Evolutionary conservation across 2,797 vertebrate species (phyloP), one percentile per base, ranked within the genome.

Genomic region (Hephaestus fuliginosus): DNA sequence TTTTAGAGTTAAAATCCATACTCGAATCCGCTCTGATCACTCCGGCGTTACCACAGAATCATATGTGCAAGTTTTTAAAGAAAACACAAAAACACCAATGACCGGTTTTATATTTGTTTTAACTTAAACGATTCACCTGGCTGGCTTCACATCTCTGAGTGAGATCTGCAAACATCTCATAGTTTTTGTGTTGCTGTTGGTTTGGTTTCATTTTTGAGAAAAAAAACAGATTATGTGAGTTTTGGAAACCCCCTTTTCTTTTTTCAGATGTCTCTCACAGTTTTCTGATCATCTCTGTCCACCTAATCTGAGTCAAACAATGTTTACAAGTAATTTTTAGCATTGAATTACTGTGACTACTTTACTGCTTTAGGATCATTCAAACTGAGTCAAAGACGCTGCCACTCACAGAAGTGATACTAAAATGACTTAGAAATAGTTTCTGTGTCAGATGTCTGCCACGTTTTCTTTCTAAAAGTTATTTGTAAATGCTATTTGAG

Each of bases 291-390:
- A 49, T 72, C 69, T 68, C 28, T 30, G 51, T 82, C 33, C n/a
- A 25, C 2, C 44, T 57, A 51, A 73, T 43, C 70, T 30, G 43
- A 80, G 58, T 86, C 53, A 44, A 86, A 74, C n/a, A 61, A n/a
- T 67, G 74, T 82, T 84, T 81, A 71, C 75, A 71, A 49, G 61
- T 67, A 3, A 46, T 76, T 68, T 81, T 64, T 61, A 60, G 14
- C 55, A 10, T 25, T 36, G 15, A 25, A 20, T 61, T 25, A 8
- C 6, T 58, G 55, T 57, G 11, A 73, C 49, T 66, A 33, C 39
- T 71, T 66, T 70, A 55, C n/a, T 7, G 2, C 60, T 64, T 74
- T 9, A 22, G 57, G 20, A 66, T 22, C 49, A 49, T 63, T 75
- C 20, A 68, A 33, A 43, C 28, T 11, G 17, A 49, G 56, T 76